A percentile compares a stretch with the other conserved stretches of the same genome.
Conservation (phyloP, 2,888 invertebrate genomes). For the Ctena decussata region DNA sequence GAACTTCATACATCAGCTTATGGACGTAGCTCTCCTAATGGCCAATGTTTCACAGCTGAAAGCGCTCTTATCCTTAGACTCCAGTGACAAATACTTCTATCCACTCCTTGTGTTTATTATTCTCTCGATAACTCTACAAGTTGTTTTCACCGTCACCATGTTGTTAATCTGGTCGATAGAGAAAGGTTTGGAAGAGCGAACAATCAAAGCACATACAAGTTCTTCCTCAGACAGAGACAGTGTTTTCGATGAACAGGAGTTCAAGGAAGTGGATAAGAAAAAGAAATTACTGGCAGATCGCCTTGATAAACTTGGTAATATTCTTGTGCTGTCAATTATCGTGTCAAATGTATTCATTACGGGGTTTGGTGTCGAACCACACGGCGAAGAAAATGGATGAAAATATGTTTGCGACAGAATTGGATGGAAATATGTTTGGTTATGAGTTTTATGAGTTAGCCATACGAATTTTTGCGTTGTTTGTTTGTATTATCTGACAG, state of each 20-base stretch:
- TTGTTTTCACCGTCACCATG: constrained; percentile 64
- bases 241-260: background rate
- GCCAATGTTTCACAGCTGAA: constrained; percentile 71
- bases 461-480: no score
- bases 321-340: constrained; percentile 63
- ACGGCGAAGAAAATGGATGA: no score
- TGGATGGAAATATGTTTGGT: no score
- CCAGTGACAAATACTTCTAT: constrained; percentile 55
- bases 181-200: constrained; percentile 46
- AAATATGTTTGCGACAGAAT: no score
- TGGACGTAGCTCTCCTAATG: constrained; percentile 71
- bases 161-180: constrained; percentile 61
- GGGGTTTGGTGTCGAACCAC: constrained; percentile 63
- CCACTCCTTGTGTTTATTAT: constrained; percentile 55
- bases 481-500: no score
- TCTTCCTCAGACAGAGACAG: background rate
- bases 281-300: constrained; percentile 40
- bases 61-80: constrained; percentile 54
- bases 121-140: constrained; percentile 64
- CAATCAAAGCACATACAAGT: background rate
- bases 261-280: constrained; percentile 27
- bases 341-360: constrained; percentile 68
- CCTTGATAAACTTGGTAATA: constrained; percentile 60
- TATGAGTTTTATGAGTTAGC: no score
- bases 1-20: constrained; percentile 64